Percentiles rank a stretch among this genome's conserved stretches.
Conservation (phyloP, 1,140 invertebrate species). For the Leptonema lineaticorne region DNA sequence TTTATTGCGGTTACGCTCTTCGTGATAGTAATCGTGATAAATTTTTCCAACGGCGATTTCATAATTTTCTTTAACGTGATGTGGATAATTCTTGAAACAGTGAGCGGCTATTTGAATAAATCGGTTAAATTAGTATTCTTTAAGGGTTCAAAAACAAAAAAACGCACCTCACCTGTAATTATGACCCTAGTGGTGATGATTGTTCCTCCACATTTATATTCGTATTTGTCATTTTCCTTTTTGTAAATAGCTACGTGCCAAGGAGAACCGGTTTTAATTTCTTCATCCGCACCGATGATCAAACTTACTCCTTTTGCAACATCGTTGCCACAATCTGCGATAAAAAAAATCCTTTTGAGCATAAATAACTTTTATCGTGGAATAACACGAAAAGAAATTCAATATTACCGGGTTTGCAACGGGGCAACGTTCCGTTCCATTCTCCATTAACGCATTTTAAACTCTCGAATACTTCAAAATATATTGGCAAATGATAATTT, state of each 20-base stretch:
- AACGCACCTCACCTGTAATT: background rate
- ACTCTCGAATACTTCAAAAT: background rate
- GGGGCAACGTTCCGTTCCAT: conserved; percentile 26
- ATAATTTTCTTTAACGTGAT: background rate
- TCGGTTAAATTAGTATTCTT: background rate
- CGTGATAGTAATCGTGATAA: background rate
- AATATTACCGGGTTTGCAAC: conserved; percentile 19
- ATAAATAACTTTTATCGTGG: background rate
- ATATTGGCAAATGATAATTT: background rate
- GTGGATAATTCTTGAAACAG: background rate
- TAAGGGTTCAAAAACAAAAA: background rate
- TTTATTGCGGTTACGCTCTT: background rate
- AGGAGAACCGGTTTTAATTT: background rate
- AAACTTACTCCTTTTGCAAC: background rate
- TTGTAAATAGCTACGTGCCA: conserved; percentile 28
- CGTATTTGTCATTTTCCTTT: background rate
- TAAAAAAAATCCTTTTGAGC: background rate
- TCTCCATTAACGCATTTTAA: conserved; percentile 15
- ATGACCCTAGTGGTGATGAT: background rate
- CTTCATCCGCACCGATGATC: background rate
- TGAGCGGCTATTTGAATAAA: background rate
- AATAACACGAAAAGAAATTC: background rate
- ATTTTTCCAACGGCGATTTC: background rate
- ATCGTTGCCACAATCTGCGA: conserved; percentile 23
- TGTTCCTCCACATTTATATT: background rate